Conservation (phyloP, 2,113 vertebrate species). For the Mustela lutreola region DNA sequence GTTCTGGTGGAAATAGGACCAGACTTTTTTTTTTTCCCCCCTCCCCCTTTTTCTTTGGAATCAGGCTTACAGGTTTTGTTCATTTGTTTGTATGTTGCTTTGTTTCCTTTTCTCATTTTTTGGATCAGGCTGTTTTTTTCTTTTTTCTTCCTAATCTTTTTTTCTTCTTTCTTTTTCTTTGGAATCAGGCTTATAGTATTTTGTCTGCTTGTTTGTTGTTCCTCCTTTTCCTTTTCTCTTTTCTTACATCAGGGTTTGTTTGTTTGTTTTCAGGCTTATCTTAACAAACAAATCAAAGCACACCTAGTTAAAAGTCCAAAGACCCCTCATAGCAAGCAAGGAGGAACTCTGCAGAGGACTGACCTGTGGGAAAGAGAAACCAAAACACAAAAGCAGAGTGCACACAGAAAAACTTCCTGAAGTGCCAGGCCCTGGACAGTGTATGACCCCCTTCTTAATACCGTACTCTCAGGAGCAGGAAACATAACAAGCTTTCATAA, state of each 20-base stretch:
- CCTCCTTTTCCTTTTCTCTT: background rate
- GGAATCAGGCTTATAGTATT: background rate
- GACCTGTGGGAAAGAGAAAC: no score
- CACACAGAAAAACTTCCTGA: no score
- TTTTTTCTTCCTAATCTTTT: no score
- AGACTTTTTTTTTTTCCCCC: background rate
- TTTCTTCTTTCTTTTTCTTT: background rate
- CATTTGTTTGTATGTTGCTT: background rate
- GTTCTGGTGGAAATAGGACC: background rate
- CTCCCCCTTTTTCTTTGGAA: background rate
- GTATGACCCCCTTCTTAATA: no score
- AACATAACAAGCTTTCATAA: no score
- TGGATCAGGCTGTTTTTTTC: background rate
- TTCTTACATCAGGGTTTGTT: background rate
- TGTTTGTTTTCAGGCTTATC: background rate
- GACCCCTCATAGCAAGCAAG: no score
- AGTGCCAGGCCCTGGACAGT: no score
- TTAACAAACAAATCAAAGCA: background rate
- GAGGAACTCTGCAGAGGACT: no score
- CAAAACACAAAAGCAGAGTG: no score
- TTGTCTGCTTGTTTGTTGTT: background rate
- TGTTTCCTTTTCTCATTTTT: background rate
- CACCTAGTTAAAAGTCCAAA: background rate
- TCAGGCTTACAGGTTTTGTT: background rate
- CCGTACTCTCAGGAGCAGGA: no score